phyloP scores from a whole-genome alignment of 2,113 vertebrate genomes.

The Trichomycterus rosablanca region DNA sequence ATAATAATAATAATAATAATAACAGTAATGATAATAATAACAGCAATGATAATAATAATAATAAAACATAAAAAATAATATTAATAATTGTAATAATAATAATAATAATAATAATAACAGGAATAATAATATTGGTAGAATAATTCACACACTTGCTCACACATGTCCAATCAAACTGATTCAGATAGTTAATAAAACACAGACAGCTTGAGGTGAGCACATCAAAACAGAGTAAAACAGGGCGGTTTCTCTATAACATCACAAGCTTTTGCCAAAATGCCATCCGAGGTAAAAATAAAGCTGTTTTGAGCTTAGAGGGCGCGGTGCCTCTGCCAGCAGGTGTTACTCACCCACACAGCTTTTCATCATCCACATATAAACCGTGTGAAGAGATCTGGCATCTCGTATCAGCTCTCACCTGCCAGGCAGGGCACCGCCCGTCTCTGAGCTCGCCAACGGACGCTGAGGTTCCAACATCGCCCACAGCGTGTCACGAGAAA shows the following conservation, averaged over 20 bases:
- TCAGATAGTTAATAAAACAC: neutral
- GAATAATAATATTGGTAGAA: too few species aligned
- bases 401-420: conserved; percentile 40
- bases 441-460: neutral
- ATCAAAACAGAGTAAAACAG: neutral
- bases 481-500: neutral
- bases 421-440: conserved; percentile 14
- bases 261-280: neutral
- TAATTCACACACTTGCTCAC: neutral
- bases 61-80: too few species aligned
- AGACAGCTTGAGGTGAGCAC: neutral
- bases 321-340: conserved; percentile 24
- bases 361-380: conserved; percentile 38
- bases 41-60: too few species aligned
- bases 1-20: too few species aligned
- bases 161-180: neutral
- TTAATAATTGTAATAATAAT: too few species aligned
- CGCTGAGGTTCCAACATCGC: neutral
- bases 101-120: too few species aligned
- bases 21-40: too few species aligned
- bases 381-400: conserved; percentile 32
- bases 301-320: neutral
- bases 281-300: neutral
- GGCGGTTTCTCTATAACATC: neutral
- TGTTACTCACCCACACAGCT: conserved; percentile 13